Conservation (phyloP, 1,140 invertebrate genomes). For the Neelides sp. region DNA sequence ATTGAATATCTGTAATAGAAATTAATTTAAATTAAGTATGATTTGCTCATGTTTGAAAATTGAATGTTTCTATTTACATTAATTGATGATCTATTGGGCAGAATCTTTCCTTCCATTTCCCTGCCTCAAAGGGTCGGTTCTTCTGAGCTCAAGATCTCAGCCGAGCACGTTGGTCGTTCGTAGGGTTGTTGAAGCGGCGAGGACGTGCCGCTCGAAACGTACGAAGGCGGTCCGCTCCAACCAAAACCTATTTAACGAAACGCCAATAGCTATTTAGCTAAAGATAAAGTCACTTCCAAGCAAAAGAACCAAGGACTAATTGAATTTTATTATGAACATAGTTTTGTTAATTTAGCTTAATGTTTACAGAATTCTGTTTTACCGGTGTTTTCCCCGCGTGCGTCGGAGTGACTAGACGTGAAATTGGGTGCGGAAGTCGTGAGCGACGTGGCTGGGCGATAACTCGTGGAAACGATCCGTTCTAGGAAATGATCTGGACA, state of each 20-base stretch:
- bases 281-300: slow-evolving; percentile 5
- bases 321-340: background rate
- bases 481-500: slow-evolving; percentile 28
- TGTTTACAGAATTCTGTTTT: background rate
- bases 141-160: too few species aligned
- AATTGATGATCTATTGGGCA: too few species aligned
- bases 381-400: background rate
- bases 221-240: slow-evolving; percentile 46
- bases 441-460: slow-evolving; percentile 41
- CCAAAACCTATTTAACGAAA: slow-evolving; percentile 32
- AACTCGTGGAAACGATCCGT: slow-evolving; percentile 23
- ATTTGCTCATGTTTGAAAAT: too few species aligned
- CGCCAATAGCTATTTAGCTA: background rate
- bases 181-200: too few species aligned
- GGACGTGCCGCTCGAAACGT: slow-evolving; percentile 50
- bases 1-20: too few species aligned
- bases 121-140: too few species aligned
- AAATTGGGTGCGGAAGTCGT: slow-evolving; percentile 39
- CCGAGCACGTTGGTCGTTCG: too few species aligned
- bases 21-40: too few species aligned
- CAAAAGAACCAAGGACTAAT: background rate
- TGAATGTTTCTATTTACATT: too few species aligned
- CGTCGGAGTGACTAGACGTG: background rate
- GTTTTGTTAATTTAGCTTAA: slow-evolving; percentile 39
- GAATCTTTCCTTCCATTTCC: too few species aligned